A percentile compares a stretch with the other conserved stretches of the same genome.
These are phyloP conservation scores for Clavelina lepadiformis DNA, from an alignment of 23 tunicate species.

Conservation along the genomic window DNA sequence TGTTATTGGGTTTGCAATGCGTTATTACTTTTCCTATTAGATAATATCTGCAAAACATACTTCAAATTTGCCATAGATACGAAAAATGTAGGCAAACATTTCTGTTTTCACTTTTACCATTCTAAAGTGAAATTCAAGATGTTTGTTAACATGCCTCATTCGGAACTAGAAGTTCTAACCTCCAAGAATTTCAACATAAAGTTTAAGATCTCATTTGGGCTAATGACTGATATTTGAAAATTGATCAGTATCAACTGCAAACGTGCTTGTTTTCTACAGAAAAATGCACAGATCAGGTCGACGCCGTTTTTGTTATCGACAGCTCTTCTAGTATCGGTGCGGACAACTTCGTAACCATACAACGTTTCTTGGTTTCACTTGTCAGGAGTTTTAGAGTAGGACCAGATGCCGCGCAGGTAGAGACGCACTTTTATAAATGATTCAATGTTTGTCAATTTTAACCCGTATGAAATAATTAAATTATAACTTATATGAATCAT, in stretches of 20 bases:
- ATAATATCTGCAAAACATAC: too few species aligned
- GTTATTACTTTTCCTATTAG: too few species aligned
- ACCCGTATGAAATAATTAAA: too few species aligned
- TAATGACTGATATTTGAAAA: too few species aligned
- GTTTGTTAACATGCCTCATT: neutral
- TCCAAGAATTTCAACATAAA: too few species aligned
- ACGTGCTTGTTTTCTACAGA: constrained; percentile 56
- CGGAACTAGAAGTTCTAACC: too few species aligned
- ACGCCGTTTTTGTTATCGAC: constrained; percentile 77
- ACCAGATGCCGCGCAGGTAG: constrained; percentile 58
- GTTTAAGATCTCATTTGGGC: too few species aligned
- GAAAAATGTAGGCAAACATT: neutral
- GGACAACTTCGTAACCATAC: constrained; percentile 37
- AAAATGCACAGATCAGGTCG: constrained; percentile 67
- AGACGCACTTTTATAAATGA: neutral
- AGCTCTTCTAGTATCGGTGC: constrained; percentile 72
- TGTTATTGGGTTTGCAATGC: too few species aligned
- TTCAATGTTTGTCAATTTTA: neutral
- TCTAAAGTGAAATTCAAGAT: neutral
- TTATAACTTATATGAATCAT: too few species aligned
- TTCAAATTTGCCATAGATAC: too few species aligned
- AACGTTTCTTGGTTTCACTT: constrained; percentile 28
- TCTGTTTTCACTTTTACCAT: neutral
- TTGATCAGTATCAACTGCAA: too few species aligned
- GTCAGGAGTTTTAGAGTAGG: constrained; percentile 58